A percentile compares a stretch with the other conserved stretches of the same genome.
Conservation (phyloP, 1,140 invertebrate genomes). For the Cheumatopsyche charites region DNA sequence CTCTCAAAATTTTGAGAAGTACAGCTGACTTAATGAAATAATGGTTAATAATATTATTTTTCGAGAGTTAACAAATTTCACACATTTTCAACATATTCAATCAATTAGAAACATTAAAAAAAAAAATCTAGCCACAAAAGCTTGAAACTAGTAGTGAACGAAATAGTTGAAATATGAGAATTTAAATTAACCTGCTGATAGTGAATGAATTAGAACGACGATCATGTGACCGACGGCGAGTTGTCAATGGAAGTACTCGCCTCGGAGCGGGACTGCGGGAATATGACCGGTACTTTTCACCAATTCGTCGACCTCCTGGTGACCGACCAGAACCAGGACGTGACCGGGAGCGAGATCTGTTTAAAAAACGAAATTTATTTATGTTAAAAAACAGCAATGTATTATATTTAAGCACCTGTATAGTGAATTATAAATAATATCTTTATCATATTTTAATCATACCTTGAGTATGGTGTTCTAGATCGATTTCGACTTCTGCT, state of each 20-base stretch:
- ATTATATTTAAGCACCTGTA: too few relatives aligned
- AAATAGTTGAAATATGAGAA: too few relatives aligned
- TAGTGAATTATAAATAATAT: too few relatives aligned
- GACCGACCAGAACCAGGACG: constrained; percentile 58
- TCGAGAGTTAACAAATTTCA: too few relatives aligned
- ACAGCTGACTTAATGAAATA: not conserved
- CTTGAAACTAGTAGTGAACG: not conserved
- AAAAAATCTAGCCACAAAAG: not conserved
- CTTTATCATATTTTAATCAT: constrained; percentile 42
- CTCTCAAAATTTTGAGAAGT: too few relatives aligned
- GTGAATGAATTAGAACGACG: constrained; percentile 45
- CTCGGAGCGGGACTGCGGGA: constrained; percentile 40
- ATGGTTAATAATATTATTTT: not conserved
- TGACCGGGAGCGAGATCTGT: constrained; percentile 55
- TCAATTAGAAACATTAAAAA: too few relatives aligned
- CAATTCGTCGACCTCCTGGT: constrained; percentile 51
- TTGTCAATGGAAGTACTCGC: constrained; percentile 14
- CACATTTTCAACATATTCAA: too few relatives aligned
- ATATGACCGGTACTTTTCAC: constrained; percentile 48
- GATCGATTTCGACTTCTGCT: constrained; percentile 53
- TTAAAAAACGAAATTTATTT: too few relatives aligned
- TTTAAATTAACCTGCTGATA: constrained; percentile 37
- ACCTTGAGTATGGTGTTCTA: constrained; percentile 58
- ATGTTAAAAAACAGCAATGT: too few relatives aligned
- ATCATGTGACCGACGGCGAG: constrained; percentile 32